Percentiles rank a stretch among this genome's conserved stretches.
Evolutionary conservation across 1,140 invertebrate species (phyloP).

Genomic region (Cylas formicarius): DNA sequence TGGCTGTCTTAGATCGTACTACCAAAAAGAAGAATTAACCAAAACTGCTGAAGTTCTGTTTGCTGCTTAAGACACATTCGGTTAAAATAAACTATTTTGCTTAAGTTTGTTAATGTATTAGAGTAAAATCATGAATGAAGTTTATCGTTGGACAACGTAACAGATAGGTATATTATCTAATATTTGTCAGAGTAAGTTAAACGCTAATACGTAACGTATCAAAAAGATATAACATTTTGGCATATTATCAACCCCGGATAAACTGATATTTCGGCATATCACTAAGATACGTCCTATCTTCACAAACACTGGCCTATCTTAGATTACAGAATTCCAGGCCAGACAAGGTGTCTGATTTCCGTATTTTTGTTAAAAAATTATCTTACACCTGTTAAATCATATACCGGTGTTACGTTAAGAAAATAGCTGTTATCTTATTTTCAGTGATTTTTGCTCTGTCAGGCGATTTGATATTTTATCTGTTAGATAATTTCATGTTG

Average conservation of each 20-base stretch:
- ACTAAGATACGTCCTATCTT: constrained; percentile 18
- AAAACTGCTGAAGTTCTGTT: too few relatives aligned
- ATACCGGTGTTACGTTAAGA: too few relatives aligned
- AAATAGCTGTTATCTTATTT: constrained; percentile 1
- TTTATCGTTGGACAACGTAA: constrained; percentile 18
- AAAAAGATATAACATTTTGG: constrained; percentile 21
- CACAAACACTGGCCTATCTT: constrained; percentile 16
- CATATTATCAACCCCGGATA: constrained; percentile 22
- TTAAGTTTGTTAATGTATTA: constrained; percentile 3
- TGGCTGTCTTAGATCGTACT: too few relatives aligned
- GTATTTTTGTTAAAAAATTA: constrained; percentile 13
- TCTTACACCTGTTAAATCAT: too few relatives aligned
- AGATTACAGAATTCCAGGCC: constrained; percentile 21
- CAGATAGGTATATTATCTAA: constrained; percentile 27
- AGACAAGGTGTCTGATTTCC: constrained; percentile 22
- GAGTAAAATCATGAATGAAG: constrained; percentile 16
- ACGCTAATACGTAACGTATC: constrained; percentile 21
- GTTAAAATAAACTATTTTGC: neutral
- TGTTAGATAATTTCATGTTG: too few relatives aligned
- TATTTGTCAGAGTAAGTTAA: constrained; percentile 27
- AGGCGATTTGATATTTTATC: too few relatives aligned
- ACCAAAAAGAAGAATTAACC: too few relatives aligned
- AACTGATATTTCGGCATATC: constrained; percentile 21
- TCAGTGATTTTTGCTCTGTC: too few relatives aligned
- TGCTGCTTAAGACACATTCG: too few relatives aligned